Percentiles rank a stretch among this genome's conserved stretches.
These are phyloP conservation scores for Neoseiulus cucumeris DNA, from an alignment of 1,140 invertebrate genomes.

Conservation along the genomic window DNA sequence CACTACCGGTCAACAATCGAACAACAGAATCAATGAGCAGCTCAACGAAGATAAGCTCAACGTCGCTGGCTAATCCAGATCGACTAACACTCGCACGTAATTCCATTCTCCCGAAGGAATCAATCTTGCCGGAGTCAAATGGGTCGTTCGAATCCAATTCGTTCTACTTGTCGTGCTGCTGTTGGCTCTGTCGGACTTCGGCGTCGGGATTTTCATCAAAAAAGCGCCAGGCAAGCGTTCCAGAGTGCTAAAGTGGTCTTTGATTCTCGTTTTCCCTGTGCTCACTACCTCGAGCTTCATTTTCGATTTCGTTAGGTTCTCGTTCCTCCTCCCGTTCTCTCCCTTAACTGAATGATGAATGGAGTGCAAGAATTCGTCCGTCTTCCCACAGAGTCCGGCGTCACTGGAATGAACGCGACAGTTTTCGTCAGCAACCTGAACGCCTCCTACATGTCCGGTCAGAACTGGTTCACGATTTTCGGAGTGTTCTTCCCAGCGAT, in stretches of 20 bases:
- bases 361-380: not conserved
- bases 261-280: not conserved
- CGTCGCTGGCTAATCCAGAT: too few species aligned
- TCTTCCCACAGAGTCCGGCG: conserved; percentile 43
- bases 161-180: conserved; percentile 55
- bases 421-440: conserved; percentile 63
- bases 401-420: conserved; percentile 57
- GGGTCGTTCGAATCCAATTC: conserved; percentile 79
- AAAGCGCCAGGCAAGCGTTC: conserved; percentile 36
- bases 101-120: conserved; percentile 34
- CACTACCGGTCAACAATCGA: too few species aligned
- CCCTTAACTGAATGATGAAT: not conserved
- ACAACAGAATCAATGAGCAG: too few species aligned
- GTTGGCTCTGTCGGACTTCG: conserved; percentile 67
- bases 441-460: conserved; percentile 49
- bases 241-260: not conserved
- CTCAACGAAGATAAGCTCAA: too few species aligned
- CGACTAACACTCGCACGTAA: too few species aligned
- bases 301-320: too few species aligned
- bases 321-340: too few species aligned
- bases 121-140: conserved; percentile 76
- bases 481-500: conserved; percentile 87
- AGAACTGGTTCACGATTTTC: conserved; percentile 76
- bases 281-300: too few species aligned
- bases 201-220: conserved; percentile 62